These are phyloP conservation scores for Pteromalus puparum DNA, from an alignment of 1,140 invertebrate species.

Conservation along the genomic window DNA sequence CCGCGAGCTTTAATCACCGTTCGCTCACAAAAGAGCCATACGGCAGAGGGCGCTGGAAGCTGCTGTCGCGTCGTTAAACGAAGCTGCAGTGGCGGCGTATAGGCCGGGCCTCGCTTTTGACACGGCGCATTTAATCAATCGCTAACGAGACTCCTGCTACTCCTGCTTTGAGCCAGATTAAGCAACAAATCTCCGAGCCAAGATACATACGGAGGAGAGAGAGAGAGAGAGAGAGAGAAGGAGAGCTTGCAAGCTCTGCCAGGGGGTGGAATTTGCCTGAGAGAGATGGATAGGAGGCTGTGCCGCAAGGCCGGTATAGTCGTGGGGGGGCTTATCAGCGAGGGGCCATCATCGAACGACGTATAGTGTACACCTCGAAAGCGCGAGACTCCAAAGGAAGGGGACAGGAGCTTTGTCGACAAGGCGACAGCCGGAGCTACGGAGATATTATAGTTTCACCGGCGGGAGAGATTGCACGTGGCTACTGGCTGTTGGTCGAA, in stretches of 20 bases:
- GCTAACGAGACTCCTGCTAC: constrained; percentile 44
- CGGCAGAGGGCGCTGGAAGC: no score
- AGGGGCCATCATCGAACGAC: constrained; percentile 29
- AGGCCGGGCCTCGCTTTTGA: constrained; percentile 22
- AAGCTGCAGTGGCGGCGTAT: background rate
- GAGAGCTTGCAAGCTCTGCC: background rate
- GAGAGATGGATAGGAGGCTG: constrained; percentile 18
- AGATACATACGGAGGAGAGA: constrained; percentile 10
- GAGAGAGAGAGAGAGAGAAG: no score
- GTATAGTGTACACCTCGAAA: background rate
- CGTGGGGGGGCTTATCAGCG: constrained; percentile 21
- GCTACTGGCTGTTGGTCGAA: constrained; percentile 9
- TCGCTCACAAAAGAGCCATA: background rate
- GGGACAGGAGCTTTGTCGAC: no score
- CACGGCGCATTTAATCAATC: constrained; percentile 44
- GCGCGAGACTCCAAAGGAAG: no score
- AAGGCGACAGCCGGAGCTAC: background rate
- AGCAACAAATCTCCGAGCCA: constrained; percentile 44
- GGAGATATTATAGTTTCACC: background rate
- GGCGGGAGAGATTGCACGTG: constrained; percentile 51
- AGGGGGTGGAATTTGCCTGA: background rate
- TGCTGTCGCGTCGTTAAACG: background rate
- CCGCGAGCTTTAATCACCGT: constrained; percentile 13
- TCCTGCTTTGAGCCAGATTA: constrained; percentile 39
- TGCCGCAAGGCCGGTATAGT: no score